Base-by-base conservation (phyloP, 2,797 vertebrate genomes). In the Phataginus tetradactyla region DNA sequence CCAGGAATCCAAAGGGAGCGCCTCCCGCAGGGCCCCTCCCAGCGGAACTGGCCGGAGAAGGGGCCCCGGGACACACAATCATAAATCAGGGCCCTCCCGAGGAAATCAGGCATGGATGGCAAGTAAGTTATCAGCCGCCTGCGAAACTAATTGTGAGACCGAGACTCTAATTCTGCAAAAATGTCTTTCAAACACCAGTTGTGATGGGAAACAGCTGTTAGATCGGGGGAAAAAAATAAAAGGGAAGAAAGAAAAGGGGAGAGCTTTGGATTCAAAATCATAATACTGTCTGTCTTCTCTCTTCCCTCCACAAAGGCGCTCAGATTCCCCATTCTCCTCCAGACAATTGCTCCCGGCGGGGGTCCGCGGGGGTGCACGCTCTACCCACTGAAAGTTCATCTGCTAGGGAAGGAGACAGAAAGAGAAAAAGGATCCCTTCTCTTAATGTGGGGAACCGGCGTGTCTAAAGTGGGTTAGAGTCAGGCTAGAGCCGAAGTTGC, bases 321-420 rank as follows among this genome's bases (percentile, higher is more conserved):
- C 98, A 95, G 98, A 99, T 98, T 98, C 98, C 98, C 99, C 99
- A 98, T 98, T 98, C 98, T 99, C 98, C 97, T 98, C 98, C 98
- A 99, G 99, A 99, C 99, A 99, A 99, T 99, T 98, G 98, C 98
- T 99, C 99, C 98, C 99, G 98, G 99, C 99, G 98, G 99, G 99
- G 98, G 98, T 98, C 98, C 97, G 96, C 97, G 97, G 84, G 96
- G 98, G 96, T 94, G 98, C 98, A 97, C 96, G 42, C 92, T 51
- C 96, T 94, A 95, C 96, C 96, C 98, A 97, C 97, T 96, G 97
- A 97, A 97, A 98, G 98, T 98, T 98, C 98, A 98, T 97, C 96
- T 96, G 61, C 94, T 32, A 79, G 94, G 86, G 90, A 63, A 77
- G 21, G 83, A 98, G 71, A 49, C 79, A 97, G 94, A 96, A 61